Base-by-base conservation (phyloP, 2,797 vertebrate genomes). In the Gadopsis bispinosus region DNA sequence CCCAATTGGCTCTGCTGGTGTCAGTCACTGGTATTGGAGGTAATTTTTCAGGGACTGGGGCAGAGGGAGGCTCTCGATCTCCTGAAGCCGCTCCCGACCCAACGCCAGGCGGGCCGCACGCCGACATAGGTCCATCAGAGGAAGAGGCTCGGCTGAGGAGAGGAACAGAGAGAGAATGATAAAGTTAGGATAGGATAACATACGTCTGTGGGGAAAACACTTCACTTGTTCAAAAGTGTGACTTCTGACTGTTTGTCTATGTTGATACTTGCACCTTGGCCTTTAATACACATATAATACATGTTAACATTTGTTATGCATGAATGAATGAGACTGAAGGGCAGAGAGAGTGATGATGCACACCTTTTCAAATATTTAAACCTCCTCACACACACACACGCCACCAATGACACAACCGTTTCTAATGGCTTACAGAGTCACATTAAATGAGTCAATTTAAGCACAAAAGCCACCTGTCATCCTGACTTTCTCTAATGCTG, bases 1-100 rank as follows among this genome's bases (percentile, higher is more conserved):
- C 66, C 73, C 87, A 66, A 85, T 70, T 39, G 81, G 26, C 65
- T 67, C 82, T 67, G 70, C 76, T 51, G 81, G 71, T 79, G 85
- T 81, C 69, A 66, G 78, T 96, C 94, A 99, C 92, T 99, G 97
- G 95, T 99, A 99, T 81, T 99, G 98, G 95, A 99, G 97, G 95
- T 99, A 99, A 96, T 97, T 97, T 93, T 99, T 99, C 89, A 99
- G 96, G 81, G 98, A 97, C 84, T 97, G 97, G 83, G 98, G 98
- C 93, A 99, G 95, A 82, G 98, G 98, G 92, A 99, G 96, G 76
- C 93, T 91, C 88, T 97, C 93, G 79, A 99, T 98, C 93, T 98
- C 97, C 84, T 93, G 96, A 74, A 99, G 95, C 79, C 97, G 97
- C 59, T 97, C 97, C 79, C 97, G 96, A 83, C 98, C 97, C 74